These are phyloP conservation scores for Pelecanus crispus DNA, from an alignment of 2,113 vertebrate species.

Conservation along the genomic window DNA sequence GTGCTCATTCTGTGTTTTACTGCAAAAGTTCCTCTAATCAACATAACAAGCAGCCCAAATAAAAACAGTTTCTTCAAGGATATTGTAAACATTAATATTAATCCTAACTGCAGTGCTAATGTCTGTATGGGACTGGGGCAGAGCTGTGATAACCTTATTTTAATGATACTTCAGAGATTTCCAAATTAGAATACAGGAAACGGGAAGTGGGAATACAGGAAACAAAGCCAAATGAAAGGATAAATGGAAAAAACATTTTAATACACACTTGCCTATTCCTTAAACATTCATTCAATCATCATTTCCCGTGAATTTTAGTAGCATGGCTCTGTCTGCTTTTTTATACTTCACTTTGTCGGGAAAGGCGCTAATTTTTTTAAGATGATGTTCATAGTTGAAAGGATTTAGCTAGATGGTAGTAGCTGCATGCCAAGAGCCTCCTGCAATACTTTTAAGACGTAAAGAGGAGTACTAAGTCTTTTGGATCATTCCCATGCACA, in stretches of 20 bases:
- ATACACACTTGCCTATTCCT: neutral
- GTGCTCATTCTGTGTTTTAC: neutral
- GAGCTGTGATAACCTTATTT: neutral
- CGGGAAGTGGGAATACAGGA: conserved; percentile 2
- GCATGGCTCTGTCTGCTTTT: neutral
- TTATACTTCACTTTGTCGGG: neutral
- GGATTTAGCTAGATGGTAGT: neutral
- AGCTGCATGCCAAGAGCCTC: neutral
- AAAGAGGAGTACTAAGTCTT: neutral
- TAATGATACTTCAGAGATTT: conserved; percentile 30
- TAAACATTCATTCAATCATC: conserved; percentile 9
- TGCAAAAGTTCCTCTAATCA: neutral
- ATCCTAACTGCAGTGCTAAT: neutral
- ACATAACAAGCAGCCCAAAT: neutral
- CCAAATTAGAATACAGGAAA: conserved; percentile 32
- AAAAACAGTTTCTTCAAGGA: neutral
- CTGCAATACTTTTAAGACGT: neutral
- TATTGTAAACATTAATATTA: neutral
- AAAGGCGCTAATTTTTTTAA: neutral
- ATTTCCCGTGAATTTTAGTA: conserved; percentile 25
- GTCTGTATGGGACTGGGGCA: neutral
- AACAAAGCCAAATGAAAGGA: conserved; percentile 16
- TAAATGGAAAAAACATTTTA: conserved; percentile 8
- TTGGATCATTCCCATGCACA: neutral
- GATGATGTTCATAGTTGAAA: neutral